Conservation (phyloP, 1,140 invertebrate species). For the Drosophila takahashii region DNA sequence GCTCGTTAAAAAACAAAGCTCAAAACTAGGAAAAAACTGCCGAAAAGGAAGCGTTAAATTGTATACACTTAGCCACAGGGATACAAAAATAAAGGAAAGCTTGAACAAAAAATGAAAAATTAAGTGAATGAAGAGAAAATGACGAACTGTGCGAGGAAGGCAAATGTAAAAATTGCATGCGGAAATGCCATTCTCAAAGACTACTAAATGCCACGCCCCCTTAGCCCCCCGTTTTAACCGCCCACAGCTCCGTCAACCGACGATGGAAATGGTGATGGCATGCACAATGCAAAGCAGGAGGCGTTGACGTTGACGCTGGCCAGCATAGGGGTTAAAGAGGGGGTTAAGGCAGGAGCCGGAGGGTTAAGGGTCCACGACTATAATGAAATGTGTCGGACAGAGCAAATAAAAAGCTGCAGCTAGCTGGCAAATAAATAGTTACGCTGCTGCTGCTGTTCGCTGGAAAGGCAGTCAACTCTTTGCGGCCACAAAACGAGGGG, state of each 20-base stretch:
- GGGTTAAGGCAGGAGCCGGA: background rate
- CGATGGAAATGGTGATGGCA: constrained; percentile 14
- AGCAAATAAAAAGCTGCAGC: constrained; percentile 71
- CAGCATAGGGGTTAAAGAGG: constrained; percentile 6
- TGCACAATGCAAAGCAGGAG: constrained; percentile 69
- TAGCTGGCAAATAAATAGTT: constrained; percentile 72
- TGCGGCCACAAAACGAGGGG: constrained; percentile 62
- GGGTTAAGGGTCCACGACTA: constrained; percentile 19
- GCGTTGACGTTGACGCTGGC: constrained; percentile 35
- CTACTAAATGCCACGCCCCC: constrained; percentile 68
- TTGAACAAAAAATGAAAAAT: constrained; percentile 16
- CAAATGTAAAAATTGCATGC: constrained; percentile 78
- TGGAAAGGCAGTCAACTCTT: constrained; percentile 73
- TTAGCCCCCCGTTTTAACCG: background rate
- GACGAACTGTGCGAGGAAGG: constrained; percentile 42
- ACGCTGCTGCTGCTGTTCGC: constrained; percentile 69
- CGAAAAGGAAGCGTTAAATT: constrained; percentile 73
- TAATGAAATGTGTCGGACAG: constrained; percentile 80
- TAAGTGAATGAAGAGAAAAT: constrained; percentile 49
- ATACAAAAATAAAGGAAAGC: constrained; percentile 26
- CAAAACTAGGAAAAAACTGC: constrained; percentile 1
- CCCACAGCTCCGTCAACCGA: constrained; percentile 7
- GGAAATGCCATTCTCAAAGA: constrained; percentile 80
- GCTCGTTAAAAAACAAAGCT: constrained; percentile 54
- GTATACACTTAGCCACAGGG: constrained; percentile 73